Base-by-base conservation (phyloP, 2,888 invertebrate species). In the Mythimna albipuncta region DNA sequence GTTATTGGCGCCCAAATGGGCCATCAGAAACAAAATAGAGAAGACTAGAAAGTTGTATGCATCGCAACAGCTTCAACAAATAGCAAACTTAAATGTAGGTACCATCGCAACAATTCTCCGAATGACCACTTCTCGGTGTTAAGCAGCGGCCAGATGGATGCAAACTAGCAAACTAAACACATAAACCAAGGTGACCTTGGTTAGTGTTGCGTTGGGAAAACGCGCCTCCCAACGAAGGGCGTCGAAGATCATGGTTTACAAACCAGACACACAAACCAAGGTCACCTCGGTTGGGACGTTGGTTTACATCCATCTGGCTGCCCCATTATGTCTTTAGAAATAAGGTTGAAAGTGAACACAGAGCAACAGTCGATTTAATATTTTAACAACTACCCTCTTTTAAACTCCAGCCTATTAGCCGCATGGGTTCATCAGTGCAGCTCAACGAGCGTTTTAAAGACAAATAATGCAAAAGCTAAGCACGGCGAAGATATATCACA, bases 1-100 rank as follows among this genome's bases (percentile, higher is more conserved):
- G 59, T 21, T 59, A n/a, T 38, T 61, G 61, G 61, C 61, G 41
- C 61, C 61, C 61, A 61, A 21, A 3, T 38, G 61, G 61, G 61
- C 21, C 41, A 13, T 61, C 11, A 38, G 11, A 59, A 35, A 38
- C n/a, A 6, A 38, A 59, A 59, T 35, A 10, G 38, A 5, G 38
- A 38, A n/a, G 16, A 11, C n/a, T 32, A 57, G 57, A 59, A 6
- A 3, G 19, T 19, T 13, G 6, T 38, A n/a, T 59, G 38, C 11
- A 21, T 21, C 21, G 2, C 11, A 21, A 59, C 1, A 59, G n/a
- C 6, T 38, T 6, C n/a, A 19, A 35, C 35, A 58, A 35, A 35
- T 58, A n/a, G 57, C 38, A n/a, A n/a, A n/a, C 26, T n/a, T 44
- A 44, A 44, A 7, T 55, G n/a, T 13, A n/a, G 61, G 16, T 16